Evolutionary conservation across 2,888 invertebrate species (phyloP), one percentile per base, ranked within the genome.

Genomic region (Mythimna vitellina): DNA sequence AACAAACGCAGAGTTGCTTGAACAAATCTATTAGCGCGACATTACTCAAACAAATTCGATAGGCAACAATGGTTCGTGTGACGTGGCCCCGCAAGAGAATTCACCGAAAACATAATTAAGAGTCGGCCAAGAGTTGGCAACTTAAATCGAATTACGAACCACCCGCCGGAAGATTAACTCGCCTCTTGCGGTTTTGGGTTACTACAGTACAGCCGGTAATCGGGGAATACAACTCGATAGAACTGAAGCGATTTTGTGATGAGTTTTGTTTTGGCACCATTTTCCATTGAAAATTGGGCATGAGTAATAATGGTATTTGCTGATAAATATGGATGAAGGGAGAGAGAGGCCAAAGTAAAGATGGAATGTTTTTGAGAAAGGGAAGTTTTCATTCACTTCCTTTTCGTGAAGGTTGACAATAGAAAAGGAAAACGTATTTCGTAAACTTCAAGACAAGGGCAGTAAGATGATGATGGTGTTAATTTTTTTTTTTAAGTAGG

Each of bases 141-240:
- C 86, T 92, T 93, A 91, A 92, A 93, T 92, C 90, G 90, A 92
- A 93, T 93, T 91, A 92, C 91, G 86, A 87, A 87, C 88, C 86
- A 85, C 78, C 84, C 81, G 80, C 81, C 76, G 84, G 86, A 85
- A 87, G 88, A 88, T 89, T 89, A 89, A 87, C 87, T 88, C 80
- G 85, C 88, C 83, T 82, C 86, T 87, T 87, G 89, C 82, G 90
- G 91, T 84, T 86, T 77, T 70, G 49, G 75, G 72, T 68, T 76
- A 78, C 84, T 76, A 81, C 46, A 29, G 67, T 38, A 76, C 53
- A 60, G 60, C 29, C n/a, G 58, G 69, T 74, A 68, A 74, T 38
- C 62, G 66, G 46, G 60, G 60, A 63, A 32, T 56, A 58, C 25
- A 62, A 80, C 74, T 82, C 83, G 80, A 85, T 72, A 64, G 49